Conservation (phyloP, 2,113 vertebrate genomes). For the Sphyrna mokarran region DNA sequence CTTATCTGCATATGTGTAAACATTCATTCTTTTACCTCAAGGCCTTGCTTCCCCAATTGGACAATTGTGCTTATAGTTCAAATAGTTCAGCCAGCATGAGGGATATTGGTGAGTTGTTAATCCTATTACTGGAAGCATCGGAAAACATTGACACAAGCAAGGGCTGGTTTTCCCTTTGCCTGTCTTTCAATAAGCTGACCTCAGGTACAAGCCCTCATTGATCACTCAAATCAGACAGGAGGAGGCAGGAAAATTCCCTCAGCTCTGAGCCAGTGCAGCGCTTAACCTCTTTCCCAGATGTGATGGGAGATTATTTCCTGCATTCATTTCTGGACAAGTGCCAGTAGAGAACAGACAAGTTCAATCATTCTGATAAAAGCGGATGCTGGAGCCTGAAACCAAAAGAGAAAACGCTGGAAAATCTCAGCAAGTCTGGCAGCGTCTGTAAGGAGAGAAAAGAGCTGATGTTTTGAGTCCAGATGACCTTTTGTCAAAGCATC, state of each 20-base stretch:
- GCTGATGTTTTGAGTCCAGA: too few relatives aligned
- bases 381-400: too few relatives aligned
- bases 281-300: neutral
- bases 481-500: neutral
- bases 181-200: neutral
- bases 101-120: neutral
- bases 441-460: too few relatives aligned
- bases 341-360: neutral
- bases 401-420: too few relatives aligned
- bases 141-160: neutral
- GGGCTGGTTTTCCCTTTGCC: neutral
- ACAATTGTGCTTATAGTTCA: neutral
- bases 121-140: neutral
- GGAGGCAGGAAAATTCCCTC: neutral
- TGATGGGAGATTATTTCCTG: neutral
- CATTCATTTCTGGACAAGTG: neutral
- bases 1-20: neutral
- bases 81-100: neutral
- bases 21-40: neutral
- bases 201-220: neutral
- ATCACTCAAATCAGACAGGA: neutral
- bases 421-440: too few relatives aligned
- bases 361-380: too few relatives aligned
- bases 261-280: too few relatives aligned
- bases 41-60: neutral